A percentile compares a stretch with the other conserved stretches of the same genome.
Evolutionary conservation across 2,797 vertebrate species (phyloP).

Genomic region (Onychomys leucogaster): DNA sequence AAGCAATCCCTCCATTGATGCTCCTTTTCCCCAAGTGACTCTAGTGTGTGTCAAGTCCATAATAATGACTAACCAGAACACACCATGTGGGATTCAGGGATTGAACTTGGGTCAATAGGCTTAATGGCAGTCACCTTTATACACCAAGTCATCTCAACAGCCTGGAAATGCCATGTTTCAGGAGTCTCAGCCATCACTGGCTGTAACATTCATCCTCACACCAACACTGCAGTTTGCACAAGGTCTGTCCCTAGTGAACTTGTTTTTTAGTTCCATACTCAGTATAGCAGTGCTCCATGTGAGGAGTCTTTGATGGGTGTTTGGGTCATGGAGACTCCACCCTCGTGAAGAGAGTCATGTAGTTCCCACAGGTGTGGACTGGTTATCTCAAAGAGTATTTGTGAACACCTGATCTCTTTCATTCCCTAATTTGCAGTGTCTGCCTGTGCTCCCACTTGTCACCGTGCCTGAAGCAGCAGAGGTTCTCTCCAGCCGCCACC

Average conservation of each 20-base stretch:
- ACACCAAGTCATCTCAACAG: neutral
- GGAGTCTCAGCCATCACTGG: neutral
- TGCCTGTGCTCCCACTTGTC: too few species aligned
- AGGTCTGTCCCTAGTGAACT: neutral
- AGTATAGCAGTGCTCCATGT: neutral
- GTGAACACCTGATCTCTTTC: neutral
- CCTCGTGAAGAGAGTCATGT: neutral
- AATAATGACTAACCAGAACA: neutral
- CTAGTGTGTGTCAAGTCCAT: neutral
- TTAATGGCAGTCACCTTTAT: neutral
- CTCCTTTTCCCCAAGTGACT: neutral
- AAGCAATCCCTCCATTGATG: neutral
- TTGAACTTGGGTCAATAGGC: neutral
- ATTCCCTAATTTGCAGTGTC: too few species aligned
- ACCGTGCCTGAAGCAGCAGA: neutral
- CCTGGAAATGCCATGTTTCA: neutral
- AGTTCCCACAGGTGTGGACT: neutral
- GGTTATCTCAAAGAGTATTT: neutral
- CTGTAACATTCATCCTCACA: neutral
- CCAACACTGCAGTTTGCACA: neutral
- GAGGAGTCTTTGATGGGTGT: neutral
- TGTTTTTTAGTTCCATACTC: neutral
- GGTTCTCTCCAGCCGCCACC: neutral
- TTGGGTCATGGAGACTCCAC: neutral
- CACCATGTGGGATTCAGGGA: too few species aligned